Base-by-base conservation (phyloP, 2,888 invertebrate species). In the Macrophya alboannulata region DNA sequence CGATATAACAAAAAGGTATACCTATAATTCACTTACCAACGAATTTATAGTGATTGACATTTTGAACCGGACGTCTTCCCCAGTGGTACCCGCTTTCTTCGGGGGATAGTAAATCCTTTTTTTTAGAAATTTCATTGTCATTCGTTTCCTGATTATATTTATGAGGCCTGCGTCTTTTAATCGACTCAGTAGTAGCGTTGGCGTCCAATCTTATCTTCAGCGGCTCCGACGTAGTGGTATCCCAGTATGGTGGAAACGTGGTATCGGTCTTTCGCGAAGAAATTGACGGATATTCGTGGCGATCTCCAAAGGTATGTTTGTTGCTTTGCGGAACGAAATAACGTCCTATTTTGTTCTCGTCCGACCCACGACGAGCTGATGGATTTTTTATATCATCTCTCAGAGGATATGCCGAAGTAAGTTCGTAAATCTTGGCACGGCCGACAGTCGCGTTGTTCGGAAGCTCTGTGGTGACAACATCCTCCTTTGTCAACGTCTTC, bases 371-470 rank as follows among this genome's bases (percentile, higher is more conserved):
- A 6, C 40, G 37, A 51, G 21, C 62, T 43, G 81, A 62, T 21
- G 62, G 43, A 59, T 81, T 81, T 43, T 81, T 81, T 17, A 31
- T 48, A 21, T 45, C 82, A 48, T 84, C 40, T 71, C 40, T 84
- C 25, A 86, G 84, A 6, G 86, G 85, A 82, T 87, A 88, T 25
- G 76, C 79, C 74, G 86, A 86, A 21, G 88, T 87, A 76, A 88
- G 86, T 84, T 88, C 88, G 86, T 88, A 86, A 15, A 88, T 87
- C 84, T 84, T 84, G 71, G 85, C 81, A 62, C 86, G 84, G n/a
- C 84, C 77, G 10, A 74, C 77, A 31, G 72, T 84, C 12, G 85
- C 6, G 37, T 40, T 86, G 12, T 82, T 65, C 9, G 77, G 74
- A 10, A 85, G 59, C 40, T 84, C 82, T 9, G 85, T 83, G 17